These are phyloP conservation scores for Heliconius melpomene DNA, from an alignment of 1,140 invertebrate species.

Conservation along the genomic window DNA sequence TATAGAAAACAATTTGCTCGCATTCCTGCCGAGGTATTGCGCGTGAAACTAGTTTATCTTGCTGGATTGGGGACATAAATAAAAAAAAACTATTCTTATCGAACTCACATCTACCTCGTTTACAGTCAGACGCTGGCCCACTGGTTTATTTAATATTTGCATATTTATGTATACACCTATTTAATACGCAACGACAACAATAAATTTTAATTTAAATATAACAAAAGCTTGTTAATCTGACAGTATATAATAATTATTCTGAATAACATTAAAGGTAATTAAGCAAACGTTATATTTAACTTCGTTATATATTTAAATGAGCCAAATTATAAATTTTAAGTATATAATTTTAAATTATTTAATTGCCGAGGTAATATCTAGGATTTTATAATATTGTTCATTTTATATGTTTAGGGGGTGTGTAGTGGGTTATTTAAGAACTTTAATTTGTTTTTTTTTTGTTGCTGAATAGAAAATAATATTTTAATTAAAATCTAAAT, in stretches of 20 bases:
- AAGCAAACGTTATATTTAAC: conserved; percentile 17
- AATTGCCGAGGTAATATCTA: background rate
- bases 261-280: conserved; percentile 28
- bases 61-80: background rate
- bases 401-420: background rate
- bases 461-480: background rate
- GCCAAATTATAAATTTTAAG: background rate
- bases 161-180: background rate
- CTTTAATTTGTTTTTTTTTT: background rate
- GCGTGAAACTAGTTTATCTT: too few species aligned
- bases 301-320: conserved; percentile 23
- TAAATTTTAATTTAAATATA: conserved; percentile 21
- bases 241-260: conserved; percentile 25
- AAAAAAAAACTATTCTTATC: background rate
- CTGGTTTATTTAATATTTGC: background rate
- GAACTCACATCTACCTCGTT: too few species aligned
- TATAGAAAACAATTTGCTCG: too few species aligned
- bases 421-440: background rate
- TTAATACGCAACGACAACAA: conserved; percentile 17
- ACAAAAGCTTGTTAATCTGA: conserved; percentile 22
- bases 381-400: background rate
- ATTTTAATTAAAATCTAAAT: background rate
- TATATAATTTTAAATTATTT: conserved; percentile 6
- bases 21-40: too few species aligned
- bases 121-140: too few species aligned